These are phyloP conservation scores for Chloroclystis v-ata DNA, from an alignment of 2,888 invertebrate species.

Conservation along the genomic window DNA sequence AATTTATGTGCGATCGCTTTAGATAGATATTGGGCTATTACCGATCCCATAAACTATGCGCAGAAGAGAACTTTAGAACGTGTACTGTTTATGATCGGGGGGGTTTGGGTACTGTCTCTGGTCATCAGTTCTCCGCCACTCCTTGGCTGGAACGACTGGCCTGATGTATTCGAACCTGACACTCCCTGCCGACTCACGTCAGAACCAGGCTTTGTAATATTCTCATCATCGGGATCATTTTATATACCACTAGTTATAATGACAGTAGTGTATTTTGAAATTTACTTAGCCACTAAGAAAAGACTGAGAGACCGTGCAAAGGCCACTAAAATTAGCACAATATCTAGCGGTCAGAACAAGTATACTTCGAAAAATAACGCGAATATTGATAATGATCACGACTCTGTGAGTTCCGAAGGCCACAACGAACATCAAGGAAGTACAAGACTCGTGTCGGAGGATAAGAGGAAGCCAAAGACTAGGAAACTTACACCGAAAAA, in stretches of 20 bases:
- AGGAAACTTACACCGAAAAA: conserved; percentile 68
- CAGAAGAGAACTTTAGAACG: conserved; percentile 92
- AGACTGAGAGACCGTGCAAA: conserved; percentile 89
- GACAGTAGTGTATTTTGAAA: conserved; percentile 97
- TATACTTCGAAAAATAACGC: conserved; percentile 68
- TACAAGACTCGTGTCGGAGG: conserved; percentile 53
- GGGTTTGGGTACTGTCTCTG: conserved; percentile 91
- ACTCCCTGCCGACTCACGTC: conserved; percentile 91
- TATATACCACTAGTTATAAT: conserved; percentile 96
- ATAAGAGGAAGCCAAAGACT: conserved; percentile 56
- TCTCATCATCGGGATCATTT: conserved; percentile 95
- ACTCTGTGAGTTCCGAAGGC: conserved; percentile 90
- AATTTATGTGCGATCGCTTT: conserved; percentile 96
- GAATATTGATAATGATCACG: conserved; percentile 83
- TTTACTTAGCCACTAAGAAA: conserved; percentile 94
- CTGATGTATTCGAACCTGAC: conserved; percentile 85
- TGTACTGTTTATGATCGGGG: conserved; percentile 90
- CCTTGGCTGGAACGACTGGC: conserved; percentile 97
- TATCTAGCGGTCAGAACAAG: conserved; percentile 70
- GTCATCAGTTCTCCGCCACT: conserved; percentile 94
- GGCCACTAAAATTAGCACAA: conserved; percentile 87
- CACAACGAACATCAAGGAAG: conserved; percentile 81
- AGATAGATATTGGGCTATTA: conserved; percentile 96
- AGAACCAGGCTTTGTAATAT: conserved; percentile 93
- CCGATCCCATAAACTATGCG: conserved; percentile 95